phyloP scores from a whole-genome alignment of 2,888 invertebrate species.

The Ctenicera cuprea region DNA sequence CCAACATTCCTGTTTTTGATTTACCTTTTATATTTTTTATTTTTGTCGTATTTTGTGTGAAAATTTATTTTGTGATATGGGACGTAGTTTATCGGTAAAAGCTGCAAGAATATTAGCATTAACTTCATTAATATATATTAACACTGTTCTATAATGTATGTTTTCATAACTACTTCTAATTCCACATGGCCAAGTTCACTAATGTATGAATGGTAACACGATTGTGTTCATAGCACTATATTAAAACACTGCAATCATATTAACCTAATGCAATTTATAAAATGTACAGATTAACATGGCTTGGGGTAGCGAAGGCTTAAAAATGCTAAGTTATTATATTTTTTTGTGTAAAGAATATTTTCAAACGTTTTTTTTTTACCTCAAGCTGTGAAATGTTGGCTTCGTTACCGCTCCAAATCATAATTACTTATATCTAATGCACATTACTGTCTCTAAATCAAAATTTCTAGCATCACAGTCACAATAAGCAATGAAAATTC shows the following conservation, averaged over 20 bases:
- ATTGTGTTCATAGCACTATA: constrained; percentile 68
- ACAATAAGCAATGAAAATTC: neutral
- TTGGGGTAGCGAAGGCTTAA: constrained; percentile 3
- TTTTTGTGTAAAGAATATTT: neutral
- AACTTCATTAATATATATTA: constrained; percentile 54
- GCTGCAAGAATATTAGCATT: constrained; percentile 47
- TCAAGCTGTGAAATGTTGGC: constrained; percentile 20
- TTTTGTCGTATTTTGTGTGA: constrained; percentile 8
- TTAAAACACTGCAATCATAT: constrained; percentile 40
- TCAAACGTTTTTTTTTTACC: neutral
- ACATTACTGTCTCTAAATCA: constrained; percentile 34
- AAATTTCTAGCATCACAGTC: constrained; percentile 16
- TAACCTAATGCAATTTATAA: constrained; percentile 31
- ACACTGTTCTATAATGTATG: constrained; percentile 51
- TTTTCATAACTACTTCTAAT: constrained; percentile 65
- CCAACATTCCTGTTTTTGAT: constrained; percentile 57
- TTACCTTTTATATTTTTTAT: constrained; percentile 36
- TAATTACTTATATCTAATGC: constrained; percentile 30
- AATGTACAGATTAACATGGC: constrained; percentile 23
- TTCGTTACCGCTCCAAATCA: constrained; percentile 15
- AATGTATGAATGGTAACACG: constrained; percentile 65
- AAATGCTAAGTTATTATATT: neutral
- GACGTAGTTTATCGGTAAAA: constrained; percentile 26
- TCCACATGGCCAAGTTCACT: constrained; percentile 74
- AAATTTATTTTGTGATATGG: constrained; percentile 5